These are phyloP conservation scores for Aphidius colemani DNA, from an alignment of 2,888 invertebrate genomes.

Conservation along the genomic window DNA sequence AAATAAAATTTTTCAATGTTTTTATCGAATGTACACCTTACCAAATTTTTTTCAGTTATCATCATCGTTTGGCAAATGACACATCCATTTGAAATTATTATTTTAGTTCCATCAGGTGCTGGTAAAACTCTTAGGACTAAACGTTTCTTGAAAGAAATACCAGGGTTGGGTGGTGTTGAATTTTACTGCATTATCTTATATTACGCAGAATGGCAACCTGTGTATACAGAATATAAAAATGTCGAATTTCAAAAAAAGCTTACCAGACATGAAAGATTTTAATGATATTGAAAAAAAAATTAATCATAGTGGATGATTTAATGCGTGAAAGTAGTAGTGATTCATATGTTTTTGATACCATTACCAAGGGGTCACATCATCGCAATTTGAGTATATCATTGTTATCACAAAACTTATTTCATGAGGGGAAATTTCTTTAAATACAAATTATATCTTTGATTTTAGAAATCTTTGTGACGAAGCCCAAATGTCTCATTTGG, in stretches of 20 bases:
- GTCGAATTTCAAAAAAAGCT: neutral
- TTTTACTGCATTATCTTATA: neutral
- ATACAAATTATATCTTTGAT: conserved; percentile 30
- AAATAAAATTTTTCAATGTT: no score
- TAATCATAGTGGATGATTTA: neutral
- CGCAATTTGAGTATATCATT: neutral
- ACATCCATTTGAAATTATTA: no score
- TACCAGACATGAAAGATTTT: no score
- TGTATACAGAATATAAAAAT: neutral
- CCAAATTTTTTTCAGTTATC: no score
- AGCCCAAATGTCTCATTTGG: conserved; percentile 28
- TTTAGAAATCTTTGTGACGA: conserved; percentile 32
- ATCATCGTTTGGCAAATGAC: no score
- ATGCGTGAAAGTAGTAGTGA: neutral
- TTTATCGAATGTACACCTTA: no score
- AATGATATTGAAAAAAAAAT: no score
- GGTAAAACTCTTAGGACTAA: no score
- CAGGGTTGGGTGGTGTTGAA: no score
- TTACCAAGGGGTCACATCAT: neutral
- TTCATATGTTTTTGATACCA: neutral
- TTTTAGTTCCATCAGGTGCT: no score
- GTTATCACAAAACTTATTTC: neutral
- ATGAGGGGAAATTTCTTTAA: conserved; percentile 15
- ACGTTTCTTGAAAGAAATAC: no score
- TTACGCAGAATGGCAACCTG: conserved; percentile 1